phyloP scores from a whole-genome alignment of 2,888 invertebrate species.

The Nezara viridula region DNA sequence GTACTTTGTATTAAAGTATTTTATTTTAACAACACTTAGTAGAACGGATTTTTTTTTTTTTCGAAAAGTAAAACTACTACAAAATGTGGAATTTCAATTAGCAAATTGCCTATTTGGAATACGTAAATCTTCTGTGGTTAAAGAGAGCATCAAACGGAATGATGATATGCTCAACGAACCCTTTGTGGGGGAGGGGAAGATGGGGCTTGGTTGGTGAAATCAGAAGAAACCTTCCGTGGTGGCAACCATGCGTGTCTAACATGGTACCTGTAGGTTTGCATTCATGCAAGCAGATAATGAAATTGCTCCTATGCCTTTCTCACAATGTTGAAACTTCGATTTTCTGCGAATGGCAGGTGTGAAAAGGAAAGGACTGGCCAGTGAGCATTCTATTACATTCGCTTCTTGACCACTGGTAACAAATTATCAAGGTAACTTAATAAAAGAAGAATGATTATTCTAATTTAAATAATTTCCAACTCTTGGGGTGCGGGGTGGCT shows the following conservation, averaged over 20 bases:
- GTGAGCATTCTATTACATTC: background rate
- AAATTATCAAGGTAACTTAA: too few relatives aligned
- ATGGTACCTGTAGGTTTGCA: background rate
- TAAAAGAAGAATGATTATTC: too few relatives aligned
- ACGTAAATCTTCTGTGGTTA: too few relatives aligned
- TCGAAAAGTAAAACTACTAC: too few relatives aligned
- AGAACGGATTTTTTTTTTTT: too few relatives aligned
- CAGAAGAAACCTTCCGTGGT: background rate
- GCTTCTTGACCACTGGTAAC: background rate
- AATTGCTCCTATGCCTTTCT: background rate
- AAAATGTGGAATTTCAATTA: too few relatives aligned
- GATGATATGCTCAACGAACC: background rate
- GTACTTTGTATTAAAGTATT: too few relatives aligned
- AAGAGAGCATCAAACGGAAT: background rate
- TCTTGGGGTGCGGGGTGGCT: too few relatives aligned
- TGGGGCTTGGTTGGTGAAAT: background rate
- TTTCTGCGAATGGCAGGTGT: background rate
- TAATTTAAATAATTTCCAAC: too few relatives aligned
- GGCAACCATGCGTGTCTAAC: slow-evolving; percentile 1
- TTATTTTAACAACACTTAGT: too few relatives aligned
- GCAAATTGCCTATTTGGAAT: too few relatives aligned
- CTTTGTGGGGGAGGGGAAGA: too few relatives aligned
- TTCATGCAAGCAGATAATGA: background rate
- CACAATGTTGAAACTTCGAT: background rate
- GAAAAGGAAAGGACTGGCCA: background rate